Percentiles rank a stretch among this genome's conserved stretches.
These are phyloP conservation scores for Tanytarsus gracilentus DNA, from an alignment of 2,888 invertebrate species.

Conservation along the genomic window DNA sequence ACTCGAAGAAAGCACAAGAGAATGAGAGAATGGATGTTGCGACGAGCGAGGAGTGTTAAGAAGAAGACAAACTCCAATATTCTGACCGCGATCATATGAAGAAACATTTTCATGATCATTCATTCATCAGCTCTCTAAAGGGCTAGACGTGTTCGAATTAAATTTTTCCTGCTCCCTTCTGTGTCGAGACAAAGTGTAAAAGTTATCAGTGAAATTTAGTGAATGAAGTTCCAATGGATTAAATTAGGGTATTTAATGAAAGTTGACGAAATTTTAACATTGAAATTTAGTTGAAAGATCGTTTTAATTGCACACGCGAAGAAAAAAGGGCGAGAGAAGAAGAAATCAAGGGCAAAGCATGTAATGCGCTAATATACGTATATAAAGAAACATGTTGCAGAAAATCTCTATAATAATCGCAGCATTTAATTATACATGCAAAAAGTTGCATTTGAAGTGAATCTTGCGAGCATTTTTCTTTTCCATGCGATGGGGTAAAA, in stretches of 20 bases:
- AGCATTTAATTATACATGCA: background rate
- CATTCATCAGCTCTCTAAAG: slow-evolving; percentile 22
- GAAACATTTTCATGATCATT: slow-evolving; percentile 23
- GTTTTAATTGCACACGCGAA: background rate
- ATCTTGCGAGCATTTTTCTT: too few relatives aligned
- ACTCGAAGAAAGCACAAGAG: slow-evolving; percentile 26
- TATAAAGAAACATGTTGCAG: slow-evolving; percentile 6
- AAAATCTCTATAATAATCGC: background rate
- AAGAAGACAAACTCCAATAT: slow-evolving; percentile 12
- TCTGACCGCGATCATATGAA: slow-evolving; percentile 26
- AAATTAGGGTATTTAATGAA: background rate
- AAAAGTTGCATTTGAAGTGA: background rate
- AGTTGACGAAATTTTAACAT: background rate
- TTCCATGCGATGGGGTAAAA: too few relatives aligned
- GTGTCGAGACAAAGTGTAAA: too few relatives aligned
- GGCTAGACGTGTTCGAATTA: slow-evolving; percentile 13
- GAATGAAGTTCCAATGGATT: too few relatives aligned
- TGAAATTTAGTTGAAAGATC: too few relatives aligned
- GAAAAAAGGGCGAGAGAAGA: background rate
- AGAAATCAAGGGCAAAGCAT: slow-evolving; percentile 26
- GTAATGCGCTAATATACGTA: slow-evolving; percentile 6
- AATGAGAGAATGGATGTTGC: slow-evolving; percentile 29
- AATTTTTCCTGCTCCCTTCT: too few relatives aligned
- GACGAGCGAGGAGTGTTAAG: slow-evolving; percentile 5
- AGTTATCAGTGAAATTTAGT: too few relatives aligned